Percentiles rank a stretch among this genome's conserved stretches.
Evolutionary conservation across 2,797 vertebrate species (phyloP).

Genomic region (Rhinophrynus dorsalis): DNA sequence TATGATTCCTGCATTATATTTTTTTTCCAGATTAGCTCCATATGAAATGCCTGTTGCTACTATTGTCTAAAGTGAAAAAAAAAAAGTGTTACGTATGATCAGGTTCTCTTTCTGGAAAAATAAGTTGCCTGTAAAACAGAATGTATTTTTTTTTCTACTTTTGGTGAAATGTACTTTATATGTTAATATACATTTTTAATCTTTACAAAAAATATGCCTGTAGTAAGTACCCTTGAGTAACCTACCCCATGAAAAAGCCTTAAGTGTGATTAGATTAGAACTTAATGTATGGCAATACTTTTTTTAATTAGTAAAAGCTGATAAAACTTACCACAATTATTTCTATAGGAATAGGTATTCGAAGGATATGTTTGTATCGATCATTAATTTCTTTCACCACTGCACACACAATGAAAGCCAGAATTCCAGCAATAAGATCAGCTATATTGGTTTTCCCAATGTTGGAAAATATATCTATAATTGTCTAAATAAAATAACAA

Average conservation of each 20-base stretch:
- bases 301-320: neutral
- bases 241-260: too few species aligned
- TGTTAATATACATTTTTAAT: too few species aligned
- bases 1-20: slow-evolving; percentile 77
- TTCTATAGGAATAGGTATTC: slow-evolving; percentile 82
- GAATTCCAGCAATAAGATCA: slow-evolving; percentile 76
- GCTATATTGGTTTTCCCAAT: slow-evolving; percentile 77
- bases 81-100: too few species aligned
- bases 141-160: too few species aligned
- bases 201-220: too few species aligned
- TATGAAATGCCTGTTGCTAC: slow-evolving; percentile 81
- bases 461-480: slow-evolving; percentile 76
- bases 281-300: slow-evolving; percentile 20
- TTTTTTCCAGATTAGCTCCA: slow-evolving; percentile 70
- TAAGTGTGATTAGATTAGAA: too few species aligned
- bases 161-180: too few species aligned
- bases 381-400: slow-evolving; percentile 80
- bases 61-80: slow-evolving; percentile 74
- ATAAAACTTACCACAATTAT: slow-evolving; percentile 80
- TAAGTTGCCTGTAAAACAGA: too few species aligned
- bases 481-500: slow-evolving; percentile 68
- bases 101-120: too few species aligned
- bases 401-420: slow-evolving; percentile 78
- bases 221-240: too few species aligned
- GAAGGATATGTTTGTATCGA: slow-evolving; percentile 79